Percentiles rank a stretch among this genome's conserved stretches.
These are phyloP conservation scores for Otolemur crassicaudatus DNA, from an alignment of 2,797 vertebrate species.

Conservation along the genomic window DNA sequence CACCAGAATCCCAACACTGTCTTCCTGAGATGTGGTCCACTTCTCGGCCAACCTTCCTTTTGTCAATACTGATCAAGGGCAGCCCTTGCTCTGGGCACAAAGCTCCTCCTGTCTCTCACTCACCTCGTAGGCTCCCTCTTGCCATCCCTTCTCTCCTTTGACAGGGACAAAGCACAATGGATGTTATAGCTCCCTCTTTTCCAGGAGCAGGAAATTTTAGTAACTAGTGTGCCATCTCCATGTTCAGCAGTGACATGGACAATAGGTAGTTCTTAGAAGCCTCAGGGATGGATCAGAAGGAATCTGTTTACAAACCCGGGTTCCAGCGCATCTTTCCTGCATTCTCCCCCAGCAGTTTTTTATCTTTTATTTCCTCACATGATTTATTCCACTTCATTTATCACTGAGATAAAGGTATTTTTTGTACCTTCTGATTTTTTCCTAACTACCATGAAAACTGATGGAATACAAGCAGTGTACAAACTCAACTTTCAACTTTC, in stretches of 20 bases:
- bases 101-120: neutral
- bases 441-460: conserved; percentile 4
- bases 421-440: conserved; percentile 15
- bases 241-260: neutral
- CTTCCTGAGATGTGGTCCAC: neutral
- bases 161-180: neutral
- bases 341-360: neutral
- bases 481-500: conserved; percentile 42
- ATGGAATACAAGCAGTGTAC: neutral
- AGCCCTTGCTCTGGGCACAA: rapidly evolving
- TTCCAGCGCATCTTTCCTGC: neutral
- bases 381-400: conserved; percentile 39
- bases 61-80: neutral
- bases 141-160: neutral
- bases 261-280: neutral
- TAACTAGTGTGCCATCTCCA: neutral
- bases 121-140: rapidly evolving
- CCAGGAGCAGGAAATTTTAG: neutral
- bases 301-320: neutral
- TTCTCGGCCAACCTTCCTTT: neutral
- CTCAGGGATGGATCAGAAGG: neutral
- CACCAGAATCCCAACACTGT: neutral
- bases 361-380: conserved; percentile 31
- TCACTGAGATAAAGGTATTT: conserved; percentile 46
- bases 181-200: neutral